Percentiles rank a stretch among this genome's conserved stretches.
Conservation (phyloP, 1,140 invertebrate species). For the Monomorium pharaonis region DNA sequence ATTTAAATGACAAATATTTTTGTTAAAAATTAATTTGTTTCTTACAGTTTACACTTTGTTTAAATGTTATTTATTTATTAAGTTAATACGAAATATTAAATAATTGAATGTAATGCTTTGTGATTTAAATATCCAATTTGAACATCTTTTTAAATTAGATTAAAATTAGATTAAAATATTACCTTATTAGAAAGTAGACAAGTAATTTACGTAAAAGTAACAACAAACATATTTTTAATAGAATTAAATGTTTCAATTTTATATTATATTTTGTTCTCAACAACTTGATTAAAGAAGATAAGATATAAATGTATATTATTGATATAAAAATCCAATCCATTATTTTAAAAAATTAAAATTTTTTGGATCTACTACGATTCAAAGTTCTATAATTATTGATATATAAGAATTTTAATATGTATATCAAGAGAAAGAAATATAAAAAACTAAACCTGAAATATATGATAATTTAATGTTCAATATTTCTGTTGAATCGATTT, state of each 20-base stretch:
- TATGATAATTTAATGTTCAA: conserved; percentile 29
- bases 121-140: background rate
- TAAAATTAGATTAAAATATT: no score
- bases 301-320: no score
- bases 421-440: background rate
- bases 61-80: background rate
- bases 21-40: background rate
- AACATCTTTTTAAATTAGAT: no score
- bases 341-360: background rate
- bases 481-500: conserved; percentile 53
- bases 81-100: background rate
- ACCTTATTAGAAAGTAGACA: background rate
- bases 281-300: background rate
- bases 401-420: background rate
- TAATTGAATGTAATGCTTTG: background rate
- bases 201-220: background rate
- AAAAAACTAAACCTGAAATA: background rate
- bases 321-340: background rate
- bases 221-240: background rate
- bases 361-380: background rate
- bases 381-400: background rate
- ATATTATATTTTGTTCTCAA: background rate
- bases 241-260: background rate
- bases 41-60: background rate
- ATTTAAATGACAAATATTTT: background rate